These are phyloP conservation scores for Acanthisitta chloris DNA, from an alignment of 2,113 vertebrate genomes.

Conservation along the genomic window DNA sequence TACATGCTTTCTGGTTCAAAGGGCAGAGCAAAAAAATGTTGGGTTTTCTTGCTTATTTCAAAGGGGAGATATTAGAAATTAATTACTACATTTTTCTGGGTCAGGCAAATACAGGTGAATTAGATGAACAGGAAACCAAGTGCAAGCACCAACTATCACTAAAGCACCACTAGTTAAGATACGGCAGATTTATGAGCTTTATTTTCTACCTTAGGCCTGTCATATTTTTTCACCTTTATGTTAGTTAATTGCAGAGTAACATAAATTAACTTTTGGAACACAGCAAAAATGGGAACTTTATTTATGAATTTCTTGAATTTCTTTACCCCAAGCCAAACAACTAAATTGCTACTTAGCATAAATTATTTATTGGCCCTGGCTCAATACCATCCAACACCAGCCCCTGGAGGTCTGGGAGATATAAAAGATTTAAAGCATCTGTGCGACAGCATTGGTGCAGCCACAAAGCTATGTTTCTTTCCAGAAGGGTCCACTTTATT, in stretches of 20 bases:
- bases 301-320: conserved; percentile 91
- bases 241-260: conserved; percentile 85
- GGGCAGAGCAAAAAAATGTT: background rate
- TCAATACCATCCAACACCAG: conserved; percentile 88
- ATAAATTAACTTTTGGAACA: conserved; percentile 84
- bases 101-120: conserved; percentile 43
- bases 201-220: conserved; percentile 80
- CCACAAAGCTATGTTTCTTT: conserved; percentile 83
- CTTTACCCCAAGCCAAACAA: conserved; percentile 93
- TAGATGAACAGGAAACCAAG: conserved; percentile 48
- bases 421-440: conserved; percentile 88
- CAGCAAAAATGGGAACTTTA: conserved; percentile 86
- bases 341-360: conserved; percentile 97
- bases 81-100: conserved; percentile 49
- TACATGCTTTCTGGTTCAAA: background rate
- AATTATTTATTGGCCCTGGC: conserved; percentile 96
- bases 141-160: conserved; percentile 64
- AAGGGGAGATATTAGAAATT: conserved; percentile 53
- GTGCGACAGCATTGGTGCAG: conserved; percentile 79
- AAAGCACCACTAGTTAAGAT: conserved; percentile 78
- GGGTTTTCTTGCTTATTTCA: background rate
- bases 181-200: conserved; percentile 77
- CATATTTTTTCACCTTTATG: conserved; percentile 83
- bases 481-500: conserved; percentile 87
- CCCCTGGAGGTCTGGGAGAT: conserved; percentile 85